A percentile compares a stretch with the other conserved stretches of the same genome.
Evolutionary conservation across 2,113 vertebrate genomes (phyloP).

Genomic region (Macaca nemestrina): DNA sequence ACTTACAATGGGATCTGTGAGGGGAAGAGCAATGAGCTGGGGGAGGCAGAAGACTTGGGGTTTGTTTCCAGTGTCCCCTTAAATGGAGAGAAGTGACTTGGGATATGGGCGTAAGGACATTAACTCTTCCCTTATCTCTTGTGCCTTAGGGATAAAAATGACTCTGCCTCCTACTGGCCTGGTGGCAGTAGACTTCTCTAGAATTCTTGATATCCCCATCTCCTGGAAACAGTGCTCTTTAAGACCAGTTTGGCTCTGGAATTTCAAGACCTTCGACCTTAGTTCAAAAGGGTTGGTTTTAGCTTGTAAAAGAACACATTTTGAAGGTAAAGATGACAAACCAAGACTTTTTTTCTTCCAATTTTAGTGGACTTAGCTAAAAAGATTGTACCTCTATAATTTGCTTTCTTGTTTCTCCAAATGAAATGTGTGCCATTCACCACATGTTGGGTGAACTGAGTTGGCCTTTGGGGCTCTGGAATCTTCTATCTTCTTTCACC

Average conservation of each 20-base stretch:
- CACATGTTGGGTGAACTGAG: background rate
- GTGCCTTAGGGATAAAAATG: background rate
- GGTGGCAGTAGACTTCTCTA: background rate
- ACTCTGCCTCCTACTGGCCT: background rate
- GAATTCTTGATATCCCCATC: background rate
- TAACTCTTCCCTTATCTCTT: background rate
- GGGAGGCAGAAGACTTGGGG: background rate
- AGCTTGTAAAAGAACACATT: background rate
- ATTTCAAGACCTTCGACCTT: background rate
- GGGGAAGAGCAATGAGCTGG: background rate
- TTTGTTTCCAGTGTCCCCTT: background rate
- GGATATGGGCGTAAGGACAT: background rate
- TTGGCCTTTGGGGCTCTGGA: background rate
- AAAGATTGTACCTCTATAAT: background rate
- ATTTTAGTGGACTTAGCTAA: background rate
- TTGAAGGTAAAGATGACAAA: background rate
- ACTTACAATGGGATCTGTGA: accelerated
- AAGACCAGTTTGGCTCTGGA: background rate
- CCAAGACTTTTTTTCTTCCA: background rate
- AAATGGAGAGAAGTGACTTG: background rate
- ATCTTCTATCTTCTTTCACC: background rate
- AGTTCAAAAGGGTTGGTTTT: background rate
- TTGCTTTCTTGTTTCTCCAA: background rate
- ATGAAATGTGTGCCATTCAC: background rate
- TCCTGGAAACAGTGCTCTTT: background rate